Conservation (phyloP, 92 coral and sea anemone species). For the Porites divaricata region DNA sequence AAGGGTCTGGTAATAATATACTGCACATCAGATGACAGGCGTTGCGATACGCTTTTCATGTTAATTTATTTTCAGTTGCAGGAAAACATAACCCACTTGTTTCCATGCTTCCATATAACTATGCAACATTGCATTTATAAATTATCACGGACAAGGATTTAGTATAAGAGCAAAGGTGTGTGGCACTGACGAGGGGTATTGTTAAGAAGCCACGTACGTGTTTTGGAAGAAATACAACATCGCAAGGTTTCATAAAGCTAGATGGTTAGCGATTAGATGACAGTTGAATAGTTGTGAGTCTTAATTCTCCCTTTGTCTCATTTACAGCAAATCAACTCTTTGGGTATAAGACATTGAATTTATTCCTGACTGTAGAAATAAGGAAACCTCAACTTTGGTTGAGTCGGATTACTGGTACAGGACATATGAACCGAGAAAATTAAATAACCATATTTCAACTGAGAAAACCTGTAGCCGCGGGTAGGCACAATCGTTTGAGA, state of each 20-base stretch:
- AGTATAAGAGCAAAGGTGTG: neutral
- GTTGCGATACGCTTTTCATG: neutral
- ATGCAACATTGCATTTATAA: neutral
- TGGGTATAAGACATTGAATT: neutral
- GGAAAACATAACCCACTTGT: neutral
- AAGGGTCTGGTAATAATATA: neutral
- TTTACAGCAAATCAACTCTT: neutral
- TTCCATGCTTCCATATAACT: neutral
- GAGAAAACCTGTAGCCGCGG: neutral
- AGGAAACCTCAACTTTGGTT: neutral
- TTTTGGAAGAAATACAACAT: conserved; percentile 6
- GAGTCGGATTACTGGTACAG: too few relatives aligned
- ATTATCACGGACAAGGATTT: neutral
- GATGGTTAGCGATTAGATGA: conserved; percentile 9
- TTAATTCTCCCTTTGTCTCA: conserved; percentile 10
- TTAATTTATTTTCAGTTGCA: neutral
- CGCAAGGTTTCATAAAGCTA: neutral
- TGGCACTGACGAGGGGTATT: neutral
- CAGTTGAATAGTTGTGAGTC: conserved; percentile 8
- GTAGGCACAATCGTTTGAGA: neutral
- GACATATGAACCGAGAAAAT: too few relatives aligned
- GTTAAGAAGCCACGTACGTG: neutral
- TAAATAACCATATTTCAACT: too few relatives aligned
- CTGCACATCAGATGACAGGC: neutral
- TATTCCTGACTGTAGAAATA: neutral